A percentile compares a stretch with the other conserved stretches of the same genome.
These are phyloP conservation scores for Agonopterix alstromeriana DNA, from an alignment of 2,888 invertebrate species.

Conservation along the genomic window DNA sequence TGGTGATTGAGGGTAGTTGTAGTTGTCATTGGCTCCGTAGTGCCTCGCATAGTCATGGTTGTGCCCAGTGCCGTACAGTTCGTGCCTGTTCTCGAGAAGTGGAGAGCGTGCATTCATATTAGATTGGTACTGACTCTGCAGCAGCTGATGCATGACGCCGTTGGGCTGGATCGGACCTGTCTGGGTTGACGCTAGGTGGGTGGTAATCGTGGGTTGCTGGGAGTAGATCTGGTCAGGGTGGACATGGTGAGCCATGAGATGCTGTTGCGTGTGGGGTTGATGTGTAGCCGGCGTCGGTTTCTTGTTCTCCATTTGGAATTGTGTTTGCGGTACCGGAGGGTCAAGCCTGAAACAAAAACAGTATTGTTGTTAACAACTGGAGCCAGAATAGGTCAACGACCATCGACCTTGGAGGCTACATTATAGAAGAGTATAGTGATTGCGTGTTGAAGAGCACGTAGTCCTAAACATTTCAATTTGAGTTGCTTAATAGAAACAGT, in stretches of 20 bases:
- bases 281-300: slow-evolving; percentile 71
- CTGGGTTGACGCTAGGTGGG: slow-evolving; percentile 36
- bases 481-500: background rate
- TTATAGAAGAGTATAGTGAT: slow-evolving; percentile 12
- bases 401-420: no score
- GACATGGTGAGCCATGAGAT: slow-evolving; percentile 66
- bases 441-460: slow-evolving; percentile 19
- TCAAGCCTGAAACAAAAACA: slow-evolving; percentile 79
- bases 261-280: slow-evolving; percentile 71
- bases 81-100: slow-evolving; percentile 74
- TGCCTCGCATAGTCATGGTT: slow-evolving; percentile 73
- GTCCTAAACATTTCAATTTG: slow-evolving; percentile 36
- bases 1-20: slow-evolving; percentile 71
- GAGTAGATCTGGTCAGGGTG: slow-evolving; percentile 69
- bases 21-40: slow-evolving; percentile 75
- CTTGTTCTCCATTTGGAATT: slow-evolving; percentile 82
- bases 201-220: slow-evolving; percentile 61
- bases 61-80: slow-evolving; percentile 73
- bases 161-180: slow-evolving; percentile 43
- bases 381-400: no score
- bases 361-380: no score
- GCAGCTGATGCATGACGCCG: slow-evolving; percentile 75
- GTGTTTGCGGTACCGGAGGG: slow-evolving; percentile 79
- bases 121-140: slow-evolving; percentile 66
- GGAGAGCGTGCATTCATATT: slow-evolving; percentile 69